Evolutionary conservation across 2,113 vertebrate species (phyloP).

Genomic region (Ondatra zibethicus): DNA sequence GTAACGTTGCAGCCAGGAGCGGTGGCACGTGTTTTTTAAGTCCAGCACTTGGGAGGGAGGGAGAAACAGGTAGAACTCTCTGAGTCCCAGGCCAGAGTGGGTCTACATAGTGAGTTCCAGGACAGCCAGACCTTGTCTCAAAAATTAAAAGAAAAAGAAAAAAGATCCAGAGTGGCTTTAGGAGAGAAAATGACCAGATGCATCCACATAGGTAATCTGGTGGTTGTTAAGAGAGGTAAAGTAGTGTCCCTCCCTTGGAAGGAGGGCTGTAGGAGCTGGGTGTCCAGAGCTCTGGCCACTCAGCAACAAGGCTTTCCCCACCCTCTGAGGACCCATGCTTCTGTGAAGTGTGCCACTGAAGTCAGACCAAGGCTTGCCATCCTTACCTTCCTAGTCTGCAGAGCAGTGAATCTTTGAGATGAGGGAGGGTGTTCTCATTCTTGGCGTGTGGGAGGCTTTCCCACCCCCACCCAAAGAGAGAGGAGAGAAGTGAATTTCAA

Average conservation of each 20-base stretch:
- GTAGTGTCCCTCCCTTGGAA: background rate
- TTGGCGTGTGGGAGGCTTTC: background rate
- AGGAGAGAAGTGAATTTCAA: background rate
- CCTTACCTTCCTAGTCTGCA: background rate
- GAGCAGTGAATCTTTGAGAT: background rate
- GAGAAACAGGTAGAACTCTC: background rate
- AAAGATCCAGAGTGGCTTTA: background rate
- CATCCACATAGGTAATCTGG: background rate
- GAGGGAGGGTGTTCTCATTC: background rate
- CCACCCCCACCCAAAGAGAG: background rate
- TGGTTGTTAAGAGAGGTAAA: background rate
- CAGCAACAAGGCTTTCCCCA: background rate
- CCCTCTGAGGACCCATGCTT: no score
- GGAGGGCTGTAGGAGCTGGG: background rate
- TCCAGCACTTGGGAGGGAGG: background rate
- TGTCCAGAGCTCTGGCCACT: background rate
- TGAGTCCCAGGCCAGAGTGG: background rate
- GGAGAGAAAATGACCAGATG: background rate
- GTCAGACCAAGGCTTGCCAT: background rate
- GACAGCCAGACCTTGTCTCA: background rate
- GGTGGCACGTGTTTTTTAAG: background rate
- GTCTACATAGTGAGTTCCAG: background rate
- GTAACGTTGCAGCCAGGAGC: background rate
- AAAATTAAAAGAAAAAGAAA: background rate
- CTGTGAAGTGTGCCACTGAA: background rate